Conservation (phyloP, 2,113 vertebrate species). For the Bufo bufo region DNA sequence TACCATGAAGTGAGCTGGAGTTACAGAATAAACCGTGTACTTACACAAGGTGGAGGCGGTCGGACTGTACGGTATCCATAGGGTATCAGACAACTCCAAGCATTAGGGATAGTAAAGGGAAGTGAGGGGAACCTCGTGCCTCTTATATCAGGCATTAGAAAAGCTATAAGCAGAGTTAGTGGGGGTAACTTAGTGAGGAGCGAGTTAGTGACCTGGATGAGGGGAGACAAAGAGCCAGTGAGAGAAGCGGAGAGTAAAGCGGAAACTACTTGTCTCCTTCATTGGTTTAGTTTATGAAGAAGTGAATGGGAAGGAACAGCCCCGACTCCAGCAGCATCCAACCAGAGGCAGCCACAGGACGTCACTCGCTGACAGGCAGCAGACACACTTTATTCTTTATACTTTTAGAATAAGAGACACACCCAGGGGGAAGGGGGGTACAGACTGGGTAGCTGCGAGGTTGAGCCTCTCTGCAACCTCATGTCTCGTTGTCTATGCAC, state of each 20-base stretch:
- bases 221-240: constrained; percentile 41
- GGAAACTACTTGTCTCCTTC: constrained; percentile 21
- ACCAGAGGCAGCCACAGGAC: constrained; percentile 27
- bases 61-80: neutral
- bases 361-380: constrained; percentile 50
- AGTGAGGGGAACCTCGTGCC: neutral
- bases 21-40: neutral
- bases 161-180: neutral
- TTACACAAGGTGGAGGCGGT: neutral
- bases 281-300: constrained; percentile 47
- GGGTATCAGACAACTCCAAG: neutral
- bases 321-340: constrained; percentile 28
- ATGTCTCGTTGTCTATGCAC: neutral
- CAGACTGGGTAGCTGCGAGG: constrained; percentile 5
- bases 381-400: constrained; percentile 25
- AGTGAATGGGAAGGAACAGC: constrained; percentile 50
- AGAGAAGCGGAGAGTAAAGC: constrained; percentile 10
- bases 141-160: neutral
- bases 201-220: neutral
- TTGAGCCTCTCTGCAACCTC: neutral
- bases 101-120: neutral
- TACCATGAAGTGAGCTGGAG: neutral
- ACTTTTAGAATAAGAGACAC: constrained; percentile 47
- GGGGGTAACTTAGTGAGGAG: neutral
- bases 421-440: neutral